Evolutionary conservation across 2,888 invertebrate genomes (phyloP), one percentile per base, ranked within the genome.

Genomic region (Trichacis sp.): DNA sequence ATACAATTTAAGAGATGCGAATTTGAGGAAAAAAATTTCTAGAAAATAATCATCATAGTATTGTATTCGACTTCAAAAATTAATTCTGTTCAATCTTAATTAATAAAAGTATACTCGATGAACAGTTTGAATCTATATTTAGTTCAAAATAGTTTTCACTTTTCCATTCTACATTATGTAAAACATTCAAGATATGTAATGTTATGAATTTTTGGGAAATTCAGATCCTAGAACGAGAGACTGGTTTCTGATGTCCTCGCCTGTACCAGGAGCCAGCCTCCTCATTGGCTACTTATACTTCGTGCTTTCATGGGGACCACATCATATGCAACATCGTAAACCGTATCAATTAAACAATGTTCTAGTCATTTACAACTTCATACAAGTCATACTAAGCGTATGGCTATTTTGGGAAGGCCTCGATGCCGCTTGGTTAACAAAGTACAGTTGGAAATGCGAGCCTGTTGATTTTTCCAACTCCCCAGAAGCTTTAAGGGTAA

Each of bases 391-490:
- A 9, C 88, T 95, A 58, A 96, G 96, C 79, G 85, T 89, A 24
- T 96, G 90, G 88, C 86, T 95, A 69, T 95, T 96, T 81, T 87
- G 89, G 79, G 92, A 93, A 91, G 92, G 92, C 54, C 86, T 93
- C 50, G 89, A 89, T 69, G 90, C 88, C 0, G 94, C 92, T 8
- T 95, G 95, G 95, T 87, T 93, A 68, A 87, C 87, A 64, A 90
- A 90, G 64, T 97, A 96, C 86, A 95, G 92, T 85, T 93, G 94
- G 89, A 92, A 90, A 77, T 97, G 97, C 84, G 93, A 97, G 85
- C 94, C 96, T 1, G 95, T 97, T 0, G 96, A 97, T 84, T 92
- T 89, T 77, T 93, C 96, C 0, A 86, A 86, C 42, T 85, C 89
- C 1, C 92, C 93, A 1, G 89, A 91, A 78, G 95, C 94, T 11